A percentile compares a stretch with the other conserved stretches of the same genome.
These are phyloP conservation scores for Neomorphus geoffroyi DNA, from an alignment of 2,797 vertebrate genomes.

Conservation along the genomic window DNA sequence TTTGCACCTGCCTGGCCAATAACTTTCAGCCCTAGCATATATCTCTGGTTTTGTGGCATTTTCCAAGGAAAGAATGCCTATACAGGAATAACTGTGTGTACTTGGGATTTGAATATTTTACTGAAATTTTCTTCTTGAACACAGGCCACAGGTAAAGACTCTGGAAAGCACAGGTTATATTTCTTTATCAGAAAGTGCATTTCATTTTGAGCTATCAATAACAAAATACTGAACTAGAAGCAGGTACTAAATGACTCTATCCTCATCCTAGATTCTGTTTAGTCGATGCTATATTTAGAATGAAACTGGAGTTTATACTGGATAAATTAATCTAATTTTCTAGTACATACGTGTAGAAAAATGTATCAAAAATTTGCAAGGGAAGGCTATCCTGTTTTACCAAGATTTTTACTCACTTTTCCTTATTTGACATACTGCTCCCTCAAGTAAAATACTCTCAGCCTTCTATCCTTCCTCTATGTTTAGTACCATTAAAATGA, in stretches of 20 bases:
- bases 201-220: neutral
- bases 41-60: neutral
- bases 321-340: neutral
- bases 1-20: neutral
- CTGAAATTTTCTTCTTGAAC: neutral
- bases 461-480: neutral
- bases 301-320: neutral
- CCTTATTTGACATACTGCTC: neutral
- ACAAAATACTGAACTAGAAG: neutral
- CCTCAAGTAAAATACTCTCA: neutral
- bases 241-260: neutral
- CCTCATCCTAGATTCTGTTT: neutral
- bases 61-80: neutral
- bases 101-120: neutral
- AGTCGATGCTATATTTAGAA: neutral
- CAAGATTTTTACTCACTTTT: neutral
- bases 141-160: neutral
- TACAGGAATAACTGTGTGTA: neutral
- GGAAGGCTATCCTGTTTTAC: neutral
- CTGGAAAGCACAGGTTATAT: neutral
- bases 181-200: neutral
- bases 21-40: neutral
- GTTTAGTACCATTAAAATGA: neutral
- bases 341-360: neutral
- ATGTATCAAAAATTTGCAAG: neutral